phyloP scores from a whole-genome alignment of 2,888 invertebrate genomes.

The Eudasyphora cyanicolor region DNA sequence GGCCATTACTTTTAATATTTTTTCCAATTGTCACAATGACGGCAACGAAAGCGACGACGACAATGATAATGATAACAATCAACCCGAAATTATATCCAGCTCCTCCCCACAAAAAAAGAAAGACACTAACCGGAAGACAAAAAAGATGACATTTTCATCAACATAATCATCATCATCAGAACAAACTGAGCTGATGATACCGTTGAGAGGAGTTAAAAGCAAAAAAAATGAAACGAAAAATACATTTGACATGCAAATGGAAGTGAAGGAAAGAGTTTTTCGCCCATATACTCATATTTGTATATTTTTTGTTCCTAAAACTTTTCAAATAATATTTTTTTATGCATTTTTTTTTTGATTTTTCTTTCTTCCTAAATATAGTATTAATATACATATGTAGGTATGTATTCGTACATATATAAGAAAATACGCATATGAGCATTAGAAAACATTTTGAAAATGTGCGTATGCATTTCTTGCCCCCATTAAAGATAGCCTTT shows the following conservation, averaged over 20 bases:
- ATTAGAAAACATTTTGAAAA: not conserved
- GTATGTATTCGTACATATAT: not conserved
- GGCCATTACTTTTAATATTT: conserved; percentile 59
- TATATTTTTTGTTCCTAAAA: not conserved
- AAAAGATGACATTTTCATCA: conserved; percentile 41
- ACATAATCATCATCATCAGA: conserved; percentile 38
- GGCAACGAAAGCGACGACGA: conserved; percentile 27
- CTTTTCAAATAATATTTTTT: conserved; percentile 26
- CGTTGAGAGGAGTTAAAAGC: conserved; percentile 11
- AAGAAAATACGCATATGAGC: not conserved
- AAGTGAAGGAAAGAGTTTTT: conserved; percentile 18
- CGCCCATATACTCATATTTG: not conserved
- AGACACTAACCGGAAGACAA: not conserved
- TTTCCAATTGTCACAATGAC: conserved; percentile 53
- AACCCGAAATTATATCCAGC: conserved; percentile 26
- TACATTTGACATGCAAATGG: conserved; percentile 17
- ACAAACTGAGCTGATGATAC: conserved; percentile 27
- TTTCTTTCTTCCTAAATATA: not conserved
- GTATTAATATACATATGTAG: not conserved
- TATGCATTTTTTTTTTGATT: conserved; percentile 26
- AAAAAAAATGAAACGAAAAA: conserved; percentile 6
- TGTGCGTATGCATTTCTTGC: conserved; percentile 41
- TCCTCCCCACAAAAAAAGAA: not conserved
- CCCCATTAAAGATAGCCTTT: conserved; percentile 38
- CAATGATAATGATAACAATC: conserved; percentile 55